phyloP scores from a whole-genome alignment of 2,797 vertebrate genomes.

The Manis pentadactyla region DNA sequence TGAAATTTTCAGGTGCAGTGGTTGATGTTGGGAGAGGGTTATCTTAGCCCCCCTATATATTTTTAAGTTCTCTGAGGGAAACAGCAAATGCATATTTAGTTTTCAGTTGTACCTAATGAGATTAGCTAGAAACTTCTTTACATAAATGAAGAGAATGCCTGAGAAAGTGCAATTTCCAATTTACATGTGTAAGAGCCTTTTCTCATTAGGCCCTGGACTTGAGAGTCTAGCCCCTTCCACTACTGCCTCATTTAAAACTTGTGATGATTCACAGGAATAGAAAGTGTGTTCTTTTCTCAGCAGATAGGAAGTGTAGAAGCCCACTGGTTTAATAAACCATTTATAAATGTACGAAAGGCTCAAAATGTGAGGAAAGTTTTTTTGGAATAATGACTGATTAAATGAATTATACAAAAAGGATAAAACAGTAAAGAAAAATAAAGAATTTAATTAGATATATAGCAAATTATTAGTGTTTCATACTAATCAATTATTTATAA shows the following conservation, averaged over 20 bases:
- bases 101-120: constrained; percentile 21
- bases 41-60: background rate
- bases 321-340: background rate
- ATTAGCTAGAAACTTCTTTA: background rate
- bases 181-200: background rate
- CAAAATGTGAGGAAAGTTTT: constrained; percentile 7
- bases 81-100: background rate
- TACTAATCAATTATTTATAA: background rate
- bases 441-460: background rate
- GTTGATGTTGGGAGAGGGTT: background rate
- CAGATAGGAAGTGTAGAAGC: background rate
- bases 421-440: constrained; percentile 5
- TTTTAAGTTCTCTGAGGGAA: constrained; percentile 29
- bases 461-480: background rate
- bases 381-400: background rate
- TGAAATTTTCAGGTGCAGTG: constrained; percentile 61
- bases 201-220: background rate
- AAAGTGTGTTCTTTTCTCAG: background rate
- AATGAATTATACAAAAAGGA: background rate
- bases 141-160: background rate
- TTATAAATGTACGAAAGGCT: constrained; percentile 17
- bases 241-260: background rate
- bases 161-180: background rate
- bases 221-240: background rate
- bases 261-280: background rate